Evolutionary conservation across 2,113 vertebrate species (phyloP), one percentile per base, ranked within the genome.

Genomic region (Platichthys stellatus): DNA sequence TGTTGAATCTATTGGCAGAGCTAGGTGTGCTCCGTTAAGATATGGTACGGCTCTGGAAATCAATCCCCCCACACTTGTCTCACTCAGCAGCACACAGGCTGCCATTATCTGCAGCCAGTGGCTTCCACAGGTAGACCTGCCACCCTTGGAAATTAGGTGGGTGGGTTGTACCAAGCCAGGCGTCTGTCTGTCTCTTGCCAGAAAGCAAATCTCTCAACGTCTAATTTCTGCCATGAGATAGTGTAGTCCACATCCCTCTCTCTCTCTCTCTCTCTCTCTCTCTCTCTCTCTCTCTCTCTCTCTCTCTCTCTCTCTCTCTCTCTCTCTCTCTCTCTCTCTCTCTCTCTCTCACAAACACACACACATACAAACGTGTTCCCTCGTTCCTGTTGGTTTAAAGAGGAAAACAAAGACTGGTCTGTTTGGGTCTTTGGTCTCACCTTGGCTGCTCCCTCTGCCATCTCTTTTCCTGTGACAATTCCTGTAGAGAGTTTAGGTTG

Each of bases 161-260:
- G 88, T 84, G 82, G 87, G 80, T 87, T 86, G 78, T 62, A 80
- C 84, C 86, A 79, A 72, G 76, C 60, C 61, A 83, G 93, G 93
- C 92, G 92, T 93, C 92, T 88, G 87, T 88, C 90, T 92, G 93
- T 93, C 93, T 93, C 92, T 83, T 74, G 82, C 84, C 87, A 89
- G 92, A 93, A 92, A 94, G 84, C 88, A 88, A 92, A 94, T 94
- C 92, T 90, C 85, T 81, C 62, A 87, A 77, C 81, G 88, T 86
- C 78, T 88, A 47, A 79, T 78, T 86, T 69, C 80, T 80, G 63
- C 72, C 71, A 61, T 69, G 72, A 82, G 86, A 89, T 84, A 88
- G 66, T 75, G 57, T 68, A 74, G 61, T 28, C 63, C 79, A 76
- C 79, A 85, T 87, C 81, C 74, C 53, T 21, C 1, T 74, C 49